Evolutionary conservation across 1,140 invertebrate species (phyloP).

Genomic region (Portunus trituberculatus): DNA sequence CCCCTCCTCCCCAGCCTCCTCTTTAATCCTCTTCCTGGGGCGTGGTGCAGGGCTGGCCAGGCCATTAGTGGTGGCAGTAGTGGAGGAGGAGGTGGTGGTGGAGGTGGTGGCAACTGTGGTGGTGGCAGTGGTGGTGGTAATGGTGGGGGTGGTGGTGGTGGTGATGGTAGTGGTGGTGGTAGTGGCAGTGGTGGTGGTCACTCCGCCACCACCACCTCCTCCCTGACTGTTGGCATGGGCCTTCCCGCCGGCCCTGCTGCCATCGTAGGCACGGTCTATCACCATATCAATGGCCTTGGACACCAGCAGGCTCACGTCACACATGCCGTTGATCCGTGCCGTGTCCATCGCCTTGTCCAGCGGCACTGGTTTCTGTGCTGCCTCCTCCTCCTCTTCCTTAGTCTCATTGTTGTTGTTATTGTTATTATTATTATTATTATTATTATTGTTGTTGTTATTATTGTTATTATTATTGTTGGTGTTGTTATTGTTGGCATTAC

Average conservation of each 20-base stretch:
- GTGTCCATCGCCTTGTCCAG: conserved; percentile 59
- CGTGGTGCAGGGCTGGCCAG: conserved; percentile 23
- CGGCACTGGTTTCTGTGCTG: neutral
- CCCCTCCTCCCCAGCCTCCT: conserved; percentile 44
- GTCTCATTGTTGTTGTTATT: conserved; percentile 59
- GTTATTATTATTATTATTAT: neutral
- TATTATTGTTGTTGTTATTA: neutral
- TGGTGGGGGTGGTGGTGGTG: conserved; percentile 3
- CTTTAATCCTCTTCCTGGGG: conserved; percentile 64
- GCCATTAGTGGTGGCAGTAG: conserved; percentile 35
- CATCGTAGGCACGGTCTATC: conserved; percentile 55
- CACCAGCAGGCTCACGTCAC: conserved; percentile 60
- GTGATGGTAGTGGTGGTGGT: neutral
- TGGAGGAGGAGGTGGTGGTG: neutral
- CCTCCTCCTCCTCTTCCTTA: conserved; percentile 36
- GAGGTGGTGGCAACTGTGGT: neutral
- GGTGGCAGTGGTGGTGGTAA: neutral
- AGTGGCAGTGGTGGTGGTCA: conserved; percentile 30
- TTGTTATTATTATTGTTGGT: neutral
- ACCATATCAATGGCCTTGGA: conserved; percentile 67
- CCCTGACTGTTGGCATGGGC: neutral
- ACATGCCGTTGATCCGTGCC: conserved; percentile 52
- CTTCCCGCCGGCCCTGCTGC: neutral
- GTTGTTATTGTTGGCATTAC: no score
- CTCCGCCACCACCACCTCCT: neutral